Evolutionary conservation across 2,888 invertebrate species (phyloP), one percentile per base, ranked within the genome.

Genomic region (Andrena fulva): DNA sequence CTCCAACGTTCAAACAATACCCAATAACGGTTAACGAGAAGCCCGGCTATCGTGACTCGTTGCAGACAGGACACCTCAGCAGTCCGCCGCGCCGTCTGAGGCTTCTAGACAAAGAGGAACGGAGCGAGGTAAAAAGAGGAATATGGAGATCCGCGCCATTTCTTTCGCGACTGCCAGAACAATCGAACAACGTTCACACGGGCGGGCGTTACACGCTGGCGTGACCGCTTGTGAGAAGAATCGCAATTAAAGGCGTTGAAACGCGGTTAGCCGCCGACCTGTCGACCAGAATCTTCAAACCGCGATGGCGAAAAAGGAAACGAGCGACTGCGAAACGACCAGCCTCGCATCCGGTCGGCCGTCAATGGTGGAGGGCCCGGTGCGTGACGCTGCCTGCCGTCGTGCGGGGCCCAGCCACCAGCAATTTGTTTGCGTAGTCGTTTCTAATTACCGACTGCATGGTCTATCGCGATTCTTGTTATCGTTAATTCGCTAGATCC

Each of bases 161-260:
- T 42, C 56, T 56, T n/a, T 54, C 31, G 31, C 50, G 59, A 20
- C 27, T 50, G 71, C 29, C 27, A 56, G 68, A 85, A 77, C 81
- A 84, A 76, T 79, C 74, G 52, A 73, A 74, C 20, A 54, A 2
- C 29, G 81, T 78, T 72, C 75, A 67, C 69, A 77, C 78, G 56
- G 56, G 64, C 48, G 31, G 72, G 33, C 48, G 67, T 70, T 42
- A 24, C 48, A 50, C 2, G 31, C 12, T 70, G 74, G 77, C 73
- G 80, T 76, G 80, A 56, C 74, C 63, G 59, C 73, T 68, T 87
- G 87, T 87, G 87, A 87, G 87, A 87, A 87, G 87, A 87, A 74
- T 76, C 63, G 87, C 77, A 87, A 87, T 87, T 87, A 87, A 85
- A 81, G 81, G 77, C 83, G 87, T 54, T 85, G 87, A 87, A 85